phyloP scores from a whole-genome alignment of 1,140 invertebrate genomes.

The Diploscapter pachys region DNA sequence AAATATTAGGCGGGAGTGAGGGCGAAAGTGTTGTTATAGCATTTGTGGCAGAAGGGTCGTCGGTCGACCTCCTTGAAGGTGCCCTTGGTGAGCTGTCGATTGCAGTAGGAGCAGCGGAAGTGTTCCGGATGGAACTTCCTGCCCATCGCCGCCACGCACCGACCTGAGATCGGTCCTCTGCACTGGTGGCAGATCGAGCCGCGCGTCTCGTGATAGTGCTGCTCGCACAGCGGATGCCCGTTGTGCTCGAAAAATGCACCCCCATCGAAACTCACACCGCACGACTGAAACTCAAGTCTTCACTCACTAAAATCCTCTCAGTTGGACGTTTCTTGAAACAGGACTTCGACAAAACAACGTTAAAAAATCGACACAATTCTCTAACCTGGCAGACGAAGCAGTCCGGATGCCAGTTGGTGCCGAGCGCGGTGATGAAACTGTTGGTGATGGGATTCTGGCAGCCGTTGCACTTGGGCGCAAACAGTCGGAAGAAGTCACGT shows the following conservation, averaged over 20 bases:
- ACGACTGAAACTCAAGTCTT: constrained; percentile 69
- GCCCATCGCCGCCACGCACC: constrained; percentile 99
- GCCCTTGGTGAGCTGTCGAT: constrained; percentile 93
- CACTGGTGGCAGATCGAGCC: constrained; percentile 94
- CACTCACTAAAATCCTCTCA: no score
- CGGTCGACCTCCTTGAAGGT: constrained; percentile 98
- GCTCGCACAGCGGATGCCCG: constrained; percentile 92
- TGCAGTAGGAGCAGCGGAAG: constrained; percentile 94
- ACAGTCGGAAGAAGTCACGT: constrained; percentile 95
- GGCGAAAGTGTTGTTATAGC: constrained; percentile 77
- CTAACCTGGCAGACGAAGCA: constrained; percentile 98
- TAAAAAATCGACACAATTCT: no score
- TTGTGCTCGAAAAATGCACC: constrained; percentile 94
- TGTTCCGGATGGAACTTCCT: constrained; percentile 98
- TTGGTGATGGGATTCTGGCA: constrained; percentile 95
- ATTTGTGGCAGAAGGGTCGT: constrained; percentile 94
- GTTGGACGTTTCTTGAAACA: no score
- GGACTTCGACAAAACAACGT: constrained; percentile 57
- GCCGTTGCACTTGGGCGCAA: constrained; percentile 95
- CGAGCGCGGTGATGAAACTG: constrained; percentile 96
- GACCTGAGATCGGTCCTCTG: constrained; percentile 76
- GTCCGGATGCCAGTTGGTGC: constrained; percentile 95
- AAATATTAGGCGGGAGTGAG: constrained; percentile 23
- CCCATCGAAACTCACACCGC: constrained; percentile 83
- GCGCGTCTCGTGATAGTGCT: constrained; percentile 91